Conservation (phyloP, 1,140 invertebrate species). For the Leptonema lineaticorne region DNA sequence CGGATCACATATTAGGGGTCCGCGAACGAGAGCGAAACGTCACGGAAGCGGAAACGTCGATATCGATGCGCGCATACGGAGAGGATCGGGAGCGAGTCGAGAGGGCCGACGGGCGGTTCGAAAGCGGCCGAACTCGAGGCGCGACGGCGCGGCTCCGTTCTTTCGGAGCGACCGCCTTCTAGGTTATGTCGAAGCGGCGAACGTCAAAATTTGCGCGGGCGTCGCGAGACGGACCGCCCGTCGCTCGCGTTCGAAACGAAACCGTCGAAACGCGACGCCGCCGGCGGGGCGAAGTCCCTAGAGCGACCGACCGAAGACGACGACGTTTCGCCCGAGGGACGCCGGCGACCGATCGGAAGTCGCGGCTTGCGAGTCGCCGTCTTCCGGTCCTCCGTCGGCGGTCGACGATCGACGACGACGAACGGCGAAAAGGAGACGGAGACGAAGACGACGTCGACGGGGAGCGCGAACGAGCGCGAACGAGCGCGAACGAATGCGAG, state of each 20-base stretch:
- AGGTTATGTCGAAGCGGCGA: background rate
- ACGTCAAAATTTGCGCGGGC: too few species aligned
- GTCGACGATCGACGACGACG: background rate
- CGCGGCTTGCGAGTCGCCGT: background rate
- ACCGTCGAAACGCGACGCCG: too few species aligned
- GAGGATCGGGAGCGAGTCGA: background rate
- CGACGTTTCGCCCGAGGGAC: background rate
- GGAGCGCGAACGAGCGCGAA: background rate
- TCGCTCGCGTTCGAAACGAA: background rate
- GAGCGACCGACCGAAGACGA: background rate
- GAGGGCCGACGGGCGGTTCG: background rate
- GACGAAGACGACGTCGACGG: background rate
- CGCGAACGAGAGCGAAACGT: background rate
- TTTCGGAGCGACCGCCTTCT: background rate
- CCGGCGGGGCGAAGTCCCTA: too few species aligned
- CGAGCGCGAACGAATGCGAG: background rate
- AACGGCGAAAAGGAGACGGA: background rate
- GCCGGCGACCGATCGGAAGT: background rate
- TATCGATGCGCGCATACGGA: background rate
- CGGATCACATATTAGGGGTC: background rate
- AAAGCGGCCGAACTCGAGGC: background rate
- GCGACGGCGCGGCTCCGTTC: background rate
- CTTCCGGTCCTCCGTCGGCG: background rate
- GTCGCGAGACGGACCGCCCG: background rate
- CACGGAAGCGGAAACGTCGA: background rate